These are phyloP conservation scores for Drosophila pallidifrons DNA, from an alignment of 1,140 invertebrate genomes.

Conservation along the genomic window DNA sequence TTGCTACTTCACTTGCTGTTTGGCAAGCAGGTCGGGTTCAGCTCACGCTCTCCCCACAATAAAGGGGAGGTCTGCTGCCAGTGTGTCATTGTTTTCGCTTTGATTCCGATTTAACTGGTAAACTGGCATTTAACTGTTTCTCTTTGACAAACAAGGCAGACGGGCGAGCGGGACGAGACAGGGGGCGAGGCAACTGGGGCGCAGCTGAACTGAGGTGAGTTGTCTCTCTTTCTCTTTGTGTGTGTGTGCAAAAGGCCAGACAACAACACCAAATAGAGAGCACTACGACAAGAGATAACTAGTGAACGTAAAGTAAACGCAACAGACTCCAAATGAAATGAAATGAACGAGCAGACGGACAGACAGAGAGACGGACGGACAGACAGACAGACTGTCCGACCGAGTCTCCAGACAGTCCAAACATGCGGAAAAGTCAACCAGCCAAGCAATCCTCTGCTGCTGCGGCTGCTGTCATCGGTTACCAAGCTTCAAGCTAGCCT, in stretches of 20 bases:
- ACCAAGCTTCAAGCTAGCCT: background rate
- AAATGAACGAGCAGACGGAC: conserved; percentile 15
- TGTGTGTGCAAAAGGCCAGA: conserved; percentile 25
- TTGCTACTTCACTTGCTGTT: conserved; percentile 64
- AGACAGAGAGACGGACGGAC: conserved; percentile 13
- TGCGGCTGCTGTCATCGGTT: conserved; percentile 12
- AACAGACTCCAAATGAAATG: conserved; percentile 31
- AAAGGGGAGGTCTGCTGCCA: conserved; percentile 53
- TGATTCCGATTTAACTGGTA: conserved; percentile 84
- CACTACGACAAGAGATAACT: conserved; percentile 29
- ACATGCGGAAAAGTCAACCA: conserved; percentile 71
- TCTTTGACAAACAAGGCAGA: conserved; percentile 82
- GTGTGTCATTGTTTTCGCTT: conserved; percentile 84
- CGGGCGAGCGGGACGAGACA: conserved; percentile 49
- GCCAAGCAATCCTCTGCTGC: conserved; percentile 33
- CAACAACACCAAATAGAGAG: conserved; percentile 59
- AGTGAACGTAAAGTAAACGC: conserved; percentile 8
- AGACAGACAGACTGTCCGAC: conserved; percentile 15
- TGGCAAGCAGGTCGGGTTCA: conserved; percentile 55
- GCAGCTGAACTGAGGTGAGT: conserved; percentile 17
- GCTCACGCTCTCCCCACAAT: conserved; percentile 22
- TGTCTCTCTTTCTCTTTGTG: too few species aligned
- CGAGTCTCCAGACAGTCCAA: conserved; percentile 45
- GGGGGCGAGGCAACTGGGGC: conserved; percentile 16
- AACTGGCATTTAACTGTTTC: conserved; percentile 83